Conservation (phyloP, 2,888 invertebrate genomes). For the Cerceris ruficornis region DNA sequence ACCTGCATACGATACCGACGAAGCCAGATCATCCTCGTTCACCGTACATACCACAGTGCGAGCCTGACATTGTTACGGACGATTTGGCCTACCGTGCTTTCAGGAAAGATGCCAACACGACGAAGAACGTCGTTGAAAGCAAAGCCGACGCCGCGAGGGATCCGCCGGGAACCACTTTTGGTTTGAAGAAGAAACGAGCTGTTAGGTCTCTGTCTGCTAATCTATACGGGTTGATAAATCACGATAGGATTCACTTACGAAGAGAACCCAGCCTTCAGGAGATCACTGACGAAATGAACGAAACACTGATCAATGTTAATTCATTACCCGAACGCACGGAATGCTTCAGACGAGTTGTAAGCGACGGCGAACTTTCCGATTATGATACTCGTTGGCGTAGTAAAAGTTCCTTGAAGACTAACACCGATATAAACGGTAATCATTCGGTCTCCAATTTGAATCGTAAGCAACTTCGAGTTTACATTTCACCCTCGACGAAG, state of each 20-base stretch:
- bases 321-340: slow-evolving; percentile 22
- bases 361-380: slow-evolving; percentile 59
- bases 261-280: slow-evolving; percentile 40
- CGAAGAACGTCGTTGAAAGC: slow-evolving; percentile 40
- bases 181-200: slow-evolving; percentile 89
- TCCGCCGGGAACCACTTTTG: slow-evolving; percentile 58
- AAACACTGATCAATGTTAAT: slow-evolving; percentile 9
- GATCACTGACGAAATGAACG: slow-evolving; percentile 42
- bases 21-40: slow-evolving; percentile 83
- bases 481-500: slow-evolving; percentile 58
- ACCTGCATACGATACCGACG: slow-evolving; percentile 85
- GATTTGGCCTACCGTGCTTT: slow-evolving; percentile 93
- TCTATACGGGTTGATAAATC: slow-evolving; percentile 89
- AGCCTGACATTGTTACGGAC: slow-evolving; percentile 92
- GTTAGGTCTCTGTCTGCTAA: slow-evolving; percentile 93
- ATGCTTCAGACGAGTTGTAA: slow-evolving; percentile 49
- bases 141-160: slow-evolving; percentile 16
- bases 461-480: slow-evolving; percentile 63
- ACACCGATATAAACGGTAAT: slow-evolving; percentile 72
- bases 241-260: slow-evolving; percentile 54
- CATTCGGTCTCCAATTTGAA: slow-evolving; percentile 52
- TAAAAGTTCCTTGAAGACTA: slow-evolving; percentile 22
- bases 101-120: slow-evolving; percentile 87
- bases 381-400: slow-evolving; percentile 42
- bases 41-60: slow-evolving; percentile 86